These are phyloP conservation scores for Nothura maculosa DNA, from an alignment of 2,797 vertebrate species.

Conservation along the genomic window DNA sequence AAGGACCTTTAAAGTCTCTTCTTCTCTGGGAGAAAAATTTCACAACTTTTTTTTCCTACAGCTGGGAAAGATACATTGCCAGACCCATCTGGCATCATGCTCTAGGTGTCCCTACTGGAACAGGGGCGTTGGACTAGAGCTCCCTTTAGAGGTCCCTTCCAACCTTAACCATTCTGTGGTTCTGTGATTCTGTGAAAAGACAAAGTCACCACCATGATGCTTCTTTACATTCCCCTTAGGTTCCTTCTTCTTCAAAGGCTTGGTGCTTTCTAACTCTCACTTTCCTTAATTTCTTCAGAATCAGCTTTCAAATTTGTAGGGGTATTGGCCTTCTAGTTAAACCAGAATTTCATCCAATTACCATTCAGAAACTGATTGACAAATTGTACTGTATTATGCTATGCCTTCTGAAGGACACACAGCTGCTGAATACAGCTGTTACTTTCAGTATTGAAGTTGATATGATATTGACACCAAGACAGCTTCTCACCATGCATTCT, in stretches of 20 bases:
- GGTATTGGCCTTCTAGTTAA: background rate
- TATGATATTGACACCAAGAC: background rate
- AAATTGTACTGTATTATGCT: background rate
- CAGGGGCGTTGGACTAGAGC: too few relatives aligned
- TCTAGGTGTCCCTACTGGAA: too few relatives aligned
- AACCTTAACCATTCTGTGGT: too few relatives aligned
- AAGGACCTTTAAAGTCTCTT: background rate
- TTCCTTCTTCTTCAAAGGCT: background rate
- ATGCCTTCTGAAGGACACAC: background rate
- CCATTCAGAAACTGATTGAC: background rate
- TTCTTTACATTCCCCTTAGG: background rate
- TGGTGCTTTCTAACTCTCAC: background rate
- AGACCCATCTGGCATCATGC: background rate
- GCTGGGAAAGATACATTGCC: background rate
- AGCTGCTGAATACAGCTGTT: background rate
- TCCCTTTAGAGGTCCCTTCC: too few relatives aligned
- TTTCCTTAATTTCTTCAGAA: background rate
- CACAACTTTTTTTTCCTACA: too few relatives aligned
- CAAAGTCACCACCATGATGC: background rate
- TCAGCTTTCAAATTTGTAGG: background rate
- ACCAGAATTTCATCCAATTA: background rate
- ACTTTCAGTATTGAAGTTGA: background rate
- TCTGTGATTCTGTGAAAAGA: too few relatives aligned
- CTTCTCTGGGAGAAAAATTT: too few relatives aligned
- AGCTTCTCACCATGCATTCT: accelerated